Conservation (phyloP, 2,113 vertebrate genomes). For the Semnornis frantzii region DNA sequence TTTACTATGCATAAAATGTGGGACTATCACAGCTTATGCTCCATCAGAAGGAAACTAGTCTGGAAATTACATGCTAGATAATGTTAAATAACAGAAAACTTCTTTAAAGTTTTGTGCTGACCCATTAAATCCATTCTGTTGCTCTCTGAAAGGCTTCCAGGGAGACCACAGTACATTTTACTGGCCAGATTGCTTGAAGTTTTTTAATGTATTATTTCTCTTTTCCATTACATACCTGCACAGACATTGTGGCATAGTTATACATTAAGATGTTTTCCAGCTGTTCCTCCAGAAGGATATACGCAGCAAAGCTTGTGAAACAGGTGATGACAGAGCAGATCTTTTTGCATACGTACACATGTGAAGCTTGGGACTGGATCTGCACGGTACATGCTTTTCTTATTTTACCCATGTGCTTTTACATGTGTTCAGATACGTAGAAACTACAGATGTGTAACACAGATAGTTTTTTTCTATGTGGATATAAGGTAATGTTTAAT, state of each 20-base stretch:
- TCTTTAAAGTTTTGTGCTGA: neutral
- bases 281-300: neutral
- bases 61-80: neutral
- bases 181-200: neutral
- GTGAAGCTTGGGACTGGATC: neutral
- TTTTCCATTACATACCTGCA: neutral
- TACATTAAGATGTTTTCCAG: neutral
- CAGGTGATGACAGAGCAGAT: neutral
- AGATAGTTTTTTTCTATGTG: neutral
- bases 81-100: neutral
- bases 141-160: neutral
- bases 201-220: neutral
- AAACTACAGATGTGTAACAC: rapidly evolving
- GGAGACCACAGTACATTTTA: neutral
- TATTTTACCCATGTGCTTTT: neutral
- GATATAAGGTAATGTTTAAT: neutral
- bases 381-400: neutral
- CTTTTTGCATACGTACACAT: neutral
- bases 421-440: neutral
- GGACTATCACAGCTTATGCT: conserved; percentile 5
- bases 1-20: conserved; percentile 30
- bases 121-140: neutral
- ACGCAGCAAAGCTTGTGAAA: neutral
- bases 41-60: neutral
- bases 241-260: neutral